Base-by-base conservation (phyloP, 2,113 vertebrate genomes). In the Vimba vimba region DNA sequence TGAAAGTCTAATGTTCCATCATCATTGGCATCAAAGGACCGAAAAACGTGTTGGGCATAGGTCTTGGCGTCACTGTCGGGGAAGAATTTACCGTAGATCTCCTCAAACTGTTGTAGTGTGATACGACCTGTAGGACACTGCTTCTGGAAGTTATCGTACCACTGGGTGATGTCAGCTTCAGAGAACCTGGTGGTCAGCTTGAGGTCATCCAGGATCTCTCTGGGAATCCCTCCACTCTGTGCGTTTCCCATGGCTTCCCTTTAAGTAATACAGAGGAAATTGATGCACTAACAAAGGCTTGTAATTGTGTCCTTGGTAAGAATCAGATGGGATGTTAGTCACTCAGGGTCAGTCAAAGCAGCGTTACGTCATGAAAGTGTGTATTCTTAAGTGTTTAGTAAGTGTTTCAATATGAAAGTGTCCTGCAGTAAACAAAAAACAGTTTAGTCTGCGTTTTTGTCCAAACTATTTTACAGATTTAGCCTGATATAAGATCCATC, bases 111-210 rank as follows among this genome's bases (percentile, higher is more conserved):
- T 0, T 96, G 94, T 89, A 96, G 95, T 0, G 96, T 88, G 89
- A 99, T 97, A 91, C 97, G 97, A 2, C 97, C 97, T 0, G 93
- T 93, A 66, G 98, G 98, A 92, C 98, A 98, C 92, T 99, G 97
- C 94, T 94, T 98, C 89, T 98, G 95, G 95, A 99, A 99, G 77
- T 97, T 97, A 8, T 97, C 93, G 1, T 94, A 94, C 93, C 93
- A 95, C 89, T 93, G 93, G 62, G 45, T 89, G 19, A 95, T 90
- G 88, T 95, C 93, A 0, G 62, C 87, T 88, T 94, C 93, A 4
- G 91, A 57, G 90, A 94, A 95, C 89, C 92, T 95, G 86, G 93
- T 95, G 89, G 86, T 93, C 59, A 94, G 90, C 73, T 94, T 94
- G 79, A 95, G 91, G 50, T 95, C 94, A 66, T 93, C 92, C 50